Base-by-base conservation (phyloP, 2,797 vertebrate species). In the Ambastaia sidthimunki region DNA sequence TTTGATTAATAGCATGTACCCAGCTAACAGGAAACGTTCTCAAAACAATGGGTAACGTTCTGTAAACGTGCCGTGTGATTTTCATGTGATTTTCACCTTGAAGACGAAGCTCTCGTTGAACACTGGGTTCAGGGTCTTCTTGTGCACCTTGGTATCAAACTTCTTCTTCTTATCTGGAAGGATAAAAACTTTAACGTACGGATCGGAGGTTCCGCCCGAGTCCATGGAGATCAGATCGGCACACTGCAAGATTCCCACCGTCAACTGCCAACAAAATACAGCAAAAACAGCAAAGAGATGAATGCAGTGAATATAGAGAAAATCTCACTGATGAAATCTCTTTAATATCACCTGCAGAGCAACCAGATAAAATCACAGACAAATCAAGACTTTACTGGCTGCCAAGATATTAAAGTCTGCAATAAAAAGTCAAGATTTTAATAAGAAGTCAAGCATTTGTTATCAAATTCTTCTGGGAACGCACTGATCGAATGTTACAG, bases 91-190 rank as follows among this genome's bases (percentile, higher is more conserved):
- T 6, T 37, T 67, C 80, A 97, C 98, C 96, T 99, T 99, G 90
- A 99, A 99, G 74, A 96, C 93, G 85, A 99, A 99, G 2, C 96
- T 95, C 87, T 99, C 98, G 0, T 99, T 99, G 93, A 99, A 99
- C 84, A 96, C 96, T 0, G 98, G 98, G 86, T 98, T 99, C 81
- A 99, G 92, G 0, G 97, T 99, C 90, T 99, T 99, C 89, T 97
- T 97, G 85, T 99, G 98, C 74, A 99, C 98, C 91, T 99, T 99
- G 89, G 98, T 99, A 89, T 99, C 98, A 0, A 78, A 97, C 84
- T 99, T 99, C 82, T 99, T 99, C 92, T 99, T 99, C 91, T 99
- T 99, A 86, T 99, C 98, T 6, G 98, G 98, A 0, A 97, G 93
- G 31, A 99, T 91, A 85, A 93, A 94, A 79, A 99, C 94, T 90